phyloP scores from a whole-genome alignment of 2,888 invertebrate genomes.

The Sinopyrophorus schimmeli region DNA sequence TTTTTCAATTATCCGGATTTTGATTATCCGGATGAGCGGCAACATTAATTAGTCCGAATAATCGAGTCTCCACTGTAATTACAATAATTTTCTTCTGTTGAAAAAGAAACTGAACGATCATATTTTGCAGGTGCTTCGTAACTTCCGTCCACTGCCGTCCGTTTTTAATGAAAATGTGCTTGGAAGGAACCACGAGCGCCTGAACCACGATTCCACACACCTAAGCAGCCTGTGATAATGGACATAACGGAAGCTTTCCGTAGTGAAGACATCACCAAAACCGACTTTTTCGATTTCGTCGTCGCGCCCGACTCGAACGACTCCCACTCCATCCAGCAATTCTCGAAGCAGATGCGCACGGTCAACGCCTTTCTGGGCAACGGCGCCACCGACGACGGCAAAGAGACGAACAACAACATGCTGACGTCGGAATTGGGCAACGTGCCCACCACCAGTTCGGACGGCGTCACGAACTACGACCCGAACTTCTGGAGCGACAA shows the following conservation, averaged over 20 bases:
- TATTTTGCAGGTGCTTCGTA: constrained; percentile 18
- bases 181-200: constrained; percentile 3
- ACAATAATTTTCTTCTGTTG: no score
- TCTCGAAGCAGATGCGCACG: constrained; percentile 69
- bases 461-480: constrained; percentile 53
- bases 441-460: constrained; percentile 56
- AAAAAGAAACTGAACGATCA: no score
- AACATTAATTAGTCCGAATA: no score
- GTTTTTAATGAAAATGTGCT: constrained; percentile 16
- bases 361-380: constrained; percentile 70
- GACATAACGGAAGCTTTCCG: constrained; percentile 81
- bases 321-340: constrained; percentile 62
- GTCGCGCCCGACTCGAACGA: constrained; percentile 78
- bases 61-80: no score
- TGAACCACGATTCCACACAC: background rate
- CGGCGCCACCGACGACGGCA: constrained; percentile 56
- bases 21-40: no score
- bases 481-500: constrained; percentile 71
- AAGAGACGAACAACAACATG: constrained; percentile 61
- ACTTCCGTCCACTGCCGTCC: constrained; percentile 14
- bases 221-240: constrained; percentile 63
- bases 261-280: constrained; percentile 81
- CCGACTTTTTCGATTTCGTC: constrained; percentile 88
- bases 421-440: constrained; percentile 47
- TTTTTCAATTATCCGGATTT: no score